phyloP scores from a whole-genome alignment of 2,113 vertebrate genomes.

The Menura novaehollandiae region DNA sequence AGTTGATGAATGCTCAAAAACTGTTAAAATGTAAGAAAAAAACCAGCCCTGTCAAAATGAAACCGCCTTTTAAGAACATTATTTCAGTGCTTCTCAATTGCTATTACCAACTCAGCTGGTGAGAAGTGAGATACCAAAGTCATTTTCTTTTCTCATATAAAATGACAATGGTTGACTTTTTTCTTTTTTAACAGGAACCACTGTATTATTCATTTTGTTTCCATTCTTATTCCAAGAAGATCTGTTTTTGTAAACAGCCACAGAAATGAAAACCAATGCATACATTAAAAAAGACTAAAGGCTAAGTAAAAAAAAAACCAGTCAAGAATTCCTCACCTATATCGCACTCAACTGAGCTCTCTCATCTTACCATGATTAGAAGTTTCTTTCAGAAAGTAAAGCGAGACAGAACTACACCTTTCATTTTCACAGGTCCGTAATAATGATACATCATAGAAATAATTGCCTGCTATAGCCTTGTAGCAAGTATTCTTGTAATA shows the following conservation, averaged over 20 bases:
- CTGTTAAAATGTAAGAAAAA: not conserved
- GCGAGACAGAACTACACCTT: not conserved
- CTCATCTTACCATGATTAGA: not conserved
- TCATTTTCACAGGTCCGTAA: not conserved
- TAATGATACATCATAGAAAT: not conserved
- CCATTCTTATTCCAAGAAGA: conserved; percentile 11
- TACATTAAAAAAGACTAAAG: not conserved
- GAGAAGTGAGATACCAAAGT: not conserved
- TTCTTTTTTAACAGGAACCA: not conserved
- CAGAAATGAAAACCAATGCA: conserved; percentile 21
- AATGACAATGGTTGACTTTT: not conserved
- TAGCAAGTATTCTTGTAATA: not conserved
- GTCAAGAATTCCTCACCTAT: not conserved
- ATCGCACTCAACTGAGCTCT: not conserved
- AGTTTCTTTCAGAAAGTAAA: not conserved
- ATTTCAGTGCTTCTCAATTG: not conserved
- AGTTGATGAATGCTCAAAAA: not conserved
- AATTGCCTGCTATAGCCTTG: not conserved
- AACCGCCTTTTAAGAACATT: not conserved
- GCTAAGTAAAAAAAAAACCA: not conserved
- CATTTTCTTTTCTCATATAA: not conserved
- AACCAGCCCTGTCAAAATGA: not conserved
- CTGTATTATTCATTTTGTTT: conserved; percentile 2
- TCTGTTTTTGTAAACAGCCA: not conserved
- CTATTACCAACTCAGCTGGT: conserved; percentile 5